These are phyloP conservation scores for Cardiocondyla obscurior DNA, from an alignment of 1,140 invertebrate genomes.

Conservation along the genomic window DNA sequence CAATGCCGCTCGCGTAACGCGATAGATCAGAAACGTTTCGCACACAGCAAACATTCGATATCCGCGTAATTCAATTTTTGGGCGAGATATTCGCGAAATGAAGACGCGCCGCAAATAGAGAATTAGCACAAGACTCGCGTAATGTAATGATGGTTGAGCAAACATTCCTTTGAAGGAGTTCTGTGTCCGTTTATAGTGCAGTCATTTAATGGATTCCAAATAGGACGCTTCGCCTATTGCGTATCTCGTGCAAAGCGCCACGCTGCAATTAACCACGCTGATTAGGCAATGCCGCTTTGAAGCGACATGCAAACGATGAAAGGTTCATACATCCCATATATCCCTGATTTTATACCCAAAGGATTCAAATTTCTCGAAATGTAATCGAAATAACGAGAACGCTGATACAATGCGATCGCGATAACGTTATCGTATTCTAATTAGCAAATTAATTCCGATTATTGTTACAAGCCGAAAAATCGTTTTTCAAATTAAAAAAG, in stretches of 20 bases:
- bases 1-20: not conserved
- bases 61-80: not conserved
- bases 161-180: slow-evolving; percentile 50
- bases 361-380: slow-evolving; percentile 38
- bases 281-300: slow-evolving; percentile 58
- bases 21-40: not conserved
- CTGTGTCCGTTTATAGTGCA: slow-evolving; percentile 26
- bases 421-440: not conserved
- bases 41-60: not conserved
- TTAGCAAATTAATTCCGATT: slow-evolving; percentile 1
- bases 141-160: slow-evolving; percentile 36
- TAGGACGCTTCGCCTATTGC: slow-evolving; percentile 45
- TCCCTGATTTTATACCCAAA: slow-evolving; percentile 42
- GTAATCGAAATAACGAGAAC: not conserved
- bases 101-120: not conserved
- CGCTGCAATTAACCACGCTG: slow-evolving; percentile 51
- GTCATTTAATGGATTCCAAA: slow-evolving; percentile 54
- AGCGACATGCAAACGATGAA: slow-evolving; percentile 22
- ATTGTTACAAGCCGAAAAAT: not conserved
- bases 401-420: not conserved
- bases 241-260: slow-evolving; percentile 36
- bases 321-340: slow-evolving; percentile 30
- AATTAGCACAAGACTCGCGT: slow-evolving; percentile 29
- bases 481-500: not conserved
- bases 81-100: not conserved